phyloP scores from a whole-genome alignment of 1,140 invertebrate genomes.

The Bombus sylvicola region DNA sequence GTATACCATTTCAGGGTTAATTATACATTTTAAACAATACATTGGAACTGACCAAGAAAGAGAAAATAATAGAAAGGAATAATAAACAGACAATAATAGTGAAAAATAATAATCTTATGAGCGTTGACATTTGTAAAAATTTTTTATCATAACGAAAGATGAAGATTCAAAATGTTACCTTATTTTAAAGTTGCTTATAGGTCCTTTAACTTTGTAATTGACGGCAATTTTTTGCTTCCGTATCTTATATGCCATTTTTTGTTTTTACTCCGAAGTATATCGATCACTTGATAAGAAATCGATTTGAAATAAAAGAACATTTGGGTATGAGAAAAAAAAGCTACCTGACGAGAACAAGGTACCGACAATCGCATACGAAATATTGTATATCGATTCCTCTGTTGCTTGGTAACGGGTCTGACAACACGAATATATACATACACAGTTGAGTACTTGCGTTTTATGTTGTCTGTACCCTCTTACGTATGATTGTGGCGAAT shows the following conservation, averaged over 20 bases:
- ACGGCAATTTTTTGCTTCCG: slow-evolving; percentile 77
- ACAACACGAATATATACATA: too few relatives aligned
- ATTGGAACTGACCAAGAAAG: too few relatives aligned
- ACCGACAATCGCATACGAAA: not conserved
- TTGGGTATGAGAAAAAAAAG: too few relatives aligned
- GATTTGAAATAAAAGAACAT: not conserved
- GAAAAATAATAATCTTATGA: not conserved
- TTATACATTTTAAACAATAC: not conserved
- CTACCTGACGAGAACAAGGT: not conserved
- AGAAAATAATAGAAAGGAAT: not conserved
- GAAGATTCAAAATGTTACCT: slow-evolving; percentile 68
- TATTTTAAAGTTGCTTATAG: slow-evolving; percentile 82
- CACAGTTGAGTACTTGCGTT: not conserved
- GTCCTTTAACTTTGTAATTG: slow-evolving; percentile 80
- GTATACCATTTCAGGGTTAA: not conserved
- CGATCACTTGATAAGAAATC: not conserved
- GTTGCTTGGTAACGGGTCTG: slow-evolving; percentile 45
- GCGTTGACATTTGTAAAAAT: not conserved
- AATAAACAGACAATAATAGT: not conserved
- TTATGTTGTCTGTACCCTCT: not conserved
- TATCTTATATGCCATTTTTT: slow-evolving; percentile 27
- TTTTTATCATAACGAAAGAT: not conserved
- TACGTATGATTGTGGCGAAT: not conserved
- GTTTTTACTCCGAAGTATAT: not conserved
- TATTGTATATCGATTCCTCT: slow-evolving; percentile 53